Evolutionary conservation across 2,797 vertebrate genomes (phyloP).

Genomic region (Pseudochaenichthys georgianus): DNA sequence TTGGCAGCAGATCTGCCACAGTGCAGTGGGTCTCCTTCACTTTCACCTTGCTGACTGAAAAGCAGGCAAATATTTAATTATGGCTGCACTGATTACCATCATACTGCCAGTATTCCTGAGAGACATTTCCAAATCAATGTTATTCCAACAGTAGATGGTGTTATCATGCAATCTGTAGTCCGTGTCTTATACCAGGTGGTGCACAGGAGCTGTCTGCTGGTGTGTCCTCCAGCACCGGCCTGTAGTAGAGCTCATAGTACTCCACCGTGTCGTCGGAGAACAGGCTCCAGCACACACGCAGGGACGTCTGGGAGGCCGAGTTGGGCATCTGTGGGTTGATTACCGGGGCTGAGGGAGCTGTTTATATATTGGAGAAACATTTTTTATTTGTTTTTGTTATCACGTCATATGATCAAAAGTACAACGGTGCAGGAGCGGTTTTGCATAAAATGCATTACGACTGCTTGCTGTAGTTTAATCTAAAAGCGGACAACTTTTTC

Average conservation of each 20-base stretch:
- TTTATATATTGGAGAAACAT: slow-evolving; percentile 14
- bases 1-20: slow-evolving; percentile 89
- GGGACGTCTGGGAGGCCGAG: slow-evolving; percentile 90
- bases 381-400: background rate
- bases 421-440: background rate
- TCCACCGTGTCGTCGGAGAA: slow-evolving; percentile 95
- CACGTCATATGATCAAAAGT: background rate
- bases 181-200: slow-evolving; percentile 78
- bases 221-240: slow-evolving; percentile 84
- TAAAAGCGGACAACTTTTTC: background rate
- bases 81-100: background rate
- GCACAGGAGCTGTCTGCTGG: slow-evolving; percentile 66
- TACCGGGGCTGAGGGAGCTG: slow-evolving; percentile 95
- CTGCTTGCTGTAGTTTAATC: background rate
- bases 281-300: slow-evolving; percentile 94
- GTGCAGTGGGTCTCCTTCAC: slow-evolving; percentile 95
- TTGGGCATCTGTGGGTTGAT: slow-evolving; percentile 93
- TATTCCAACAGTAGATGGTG: slow-evolving; percentile 42
- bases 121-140: background rate
- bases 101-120: background rate
- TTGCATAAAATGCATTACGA: background rate
- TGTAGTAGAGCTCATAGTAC: slow-evolving; percentile 90
- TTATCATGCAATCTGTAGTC: slow-evolving; percentile 23
- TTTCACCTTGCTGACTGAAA: slow-evolving; percentile 85
- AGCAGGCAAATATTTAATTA: background rate